Evolutionary conservation across 2,888 invertebrate species (phyloP).

Genomic region (Phortica magna): DNA sequence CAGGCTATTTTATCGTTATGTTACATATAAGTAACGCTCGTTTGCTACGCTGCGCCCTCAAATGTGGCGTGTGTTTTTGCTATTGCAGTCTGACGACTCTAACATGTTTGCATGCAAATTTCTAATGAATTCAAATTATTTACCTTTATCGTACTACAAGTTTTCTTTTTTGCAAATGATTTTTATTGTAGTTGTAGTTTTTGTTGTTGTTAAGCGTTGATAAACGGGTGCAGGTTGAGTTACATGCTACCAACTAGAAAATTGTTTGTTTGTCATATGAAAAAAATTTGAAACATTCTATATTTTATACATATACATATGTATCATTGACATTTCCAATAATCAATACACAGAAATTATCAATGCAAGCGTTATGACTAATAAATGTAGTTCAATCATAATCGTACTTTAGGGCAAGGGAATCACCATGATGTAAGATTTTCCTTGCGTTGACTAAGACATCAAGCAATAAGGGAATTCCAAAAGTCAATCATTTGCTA

Average conservation of each 20-base stretch:
- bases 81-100: neutral
- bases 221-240: neutral
- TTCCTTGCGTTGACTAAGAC: too few relatives aligned
- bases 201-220: neutral
- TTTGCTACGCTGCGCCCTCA: neutral
- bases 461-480: too few relatives aligned
- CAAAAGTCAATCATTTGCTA: too few relatives aligned
- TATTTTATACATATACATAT: neutral
- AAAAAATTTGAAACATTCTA: neutral
- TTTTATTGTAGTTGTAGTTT: neutral
- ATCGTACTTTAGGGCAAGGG: too few relatives aligned
- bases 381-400: too few relatives aligned
- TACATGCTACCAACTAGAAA: neutral
- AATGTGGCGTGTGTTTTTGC: neutral
- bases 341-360: too few relatives aligned
- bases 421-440: too few relatives aligned
- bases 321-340: too few relatives aligned
- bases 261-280: neutral
- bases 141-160: neutral
- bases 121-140: neutral
- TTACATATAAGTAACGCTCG: neutral
- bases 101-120: slow-evolving; percentile 15
- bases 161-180: neutral
- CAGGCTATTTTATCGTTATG: neutral
- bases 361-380: too few relatives aligned